These are phyloP conservation scores for Phalacrocorax aristotelis DNA, from an alignment of 2,113 vertebrate species.

Conservation along the genomic window DNA sequence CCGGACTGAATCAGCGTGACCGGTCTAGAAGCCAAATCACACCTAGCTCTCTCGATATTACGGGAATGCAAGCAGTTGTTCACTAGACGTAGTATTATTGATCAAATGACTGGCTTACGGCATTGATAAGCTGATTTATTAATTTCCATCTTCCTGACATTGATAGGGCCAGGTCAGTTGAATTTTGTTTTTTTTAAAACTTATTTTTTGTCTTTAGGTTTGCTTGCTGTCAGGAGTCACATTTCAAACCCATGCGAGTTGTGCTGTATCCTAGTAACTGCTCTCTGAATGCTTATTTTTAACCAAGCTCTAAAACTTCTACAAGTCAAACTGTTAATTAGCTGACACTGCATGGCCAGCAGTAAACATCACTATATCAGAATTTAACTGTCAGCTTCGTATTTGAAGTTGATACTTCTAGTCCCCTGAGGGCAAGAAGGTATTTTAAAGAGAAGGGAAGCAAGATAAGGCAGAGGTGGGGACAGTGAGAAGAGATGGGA, in stretches of 20 bases:
- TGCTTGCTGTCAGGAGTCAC: not conserved
- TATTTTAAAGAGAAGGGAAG: not conserved
- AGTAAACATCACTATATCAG: not conserved
- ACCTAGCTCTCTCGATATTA: not conserved
- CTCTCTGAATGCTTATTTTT: not conserved
- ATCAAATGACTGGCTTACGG: not conserved
- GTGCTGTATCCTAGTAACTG: not conserved
- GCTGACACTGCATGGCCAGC: not conserved
- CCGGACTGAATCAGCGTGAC: not conserved
- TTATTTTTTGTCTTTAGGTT: not conserved
- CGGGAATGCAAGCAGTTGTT: not conserved
- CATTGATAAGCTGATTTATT: not conserved
- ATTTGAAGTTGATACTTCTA: not conserved
- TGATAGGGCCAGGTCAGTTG: not conserved
- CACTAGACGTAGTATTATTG: not conserved
- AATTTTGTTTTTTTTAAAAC: not conserved
- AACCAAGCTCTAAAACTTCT: not conserved
- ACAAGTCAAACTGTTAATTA: not conserved
- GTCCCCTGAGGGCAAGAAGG: not conserved
- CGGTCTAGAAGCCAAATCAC: not conserved
- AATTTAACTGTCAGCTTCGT: not conserved
- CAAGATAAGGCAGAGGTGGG: not conserved
- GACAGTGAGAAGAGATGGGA: not conserved
- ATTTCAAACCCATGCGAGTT: not conserved
- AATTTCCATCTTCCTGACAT: not conserved